Evolutionary conservation across 1,140 invertebrate species (phyloP).

Genomic region (Achroia grisella): DNA sequence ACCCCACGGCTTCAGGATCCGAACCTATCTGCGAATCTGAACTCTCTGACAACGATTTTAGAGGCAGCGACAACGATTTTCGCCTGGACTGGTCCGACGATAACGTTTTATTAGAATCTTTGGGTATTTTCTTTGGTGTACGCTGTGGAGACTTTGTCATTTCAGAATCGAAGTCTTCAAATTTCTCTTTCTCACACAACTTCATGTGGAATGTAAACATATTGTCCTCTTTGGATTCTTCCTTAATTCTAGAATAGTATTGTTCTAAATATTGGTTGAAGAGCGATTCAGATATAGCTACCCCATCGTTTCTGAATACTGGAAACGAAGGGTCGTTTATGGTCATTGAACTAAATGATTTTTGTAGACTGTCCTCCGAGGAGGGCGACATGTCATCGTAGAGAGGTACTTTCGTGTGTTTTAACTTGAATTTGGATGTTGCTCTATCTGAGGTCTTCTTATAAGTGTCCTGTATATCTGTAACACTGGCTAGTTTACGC

Average conservation of each 20-base stretch:
- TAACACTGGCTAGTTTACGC: conserved; percentile 64
- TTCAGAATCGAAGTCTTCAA: conserved; percentile 69
- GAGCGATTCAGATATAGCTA: conserved; percentile 80
- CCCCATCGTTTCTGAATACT: conserved; percentile 81
- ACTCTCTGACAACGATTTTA: conserved; percentile 78
- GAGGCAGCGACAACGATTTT: conserved; percentile 81
- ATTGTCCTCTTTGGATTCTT: conserved; percentile 68
- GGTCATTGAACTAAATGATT: conserved; percentile 73
- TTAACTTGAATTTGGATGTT: conserved; percentile 62
- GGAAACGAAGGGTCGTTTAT: conserved; percentile 86
- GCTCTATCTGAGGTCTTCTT: conserved; percentile 71
- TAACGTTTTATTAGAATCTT: conserved; percentile 48
- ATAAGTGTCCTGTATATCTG: conserved; percentile 74
- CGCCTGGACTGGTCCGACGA: conserved; percentile 67
- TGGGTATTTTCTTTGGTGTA: conserved; percentile 50
- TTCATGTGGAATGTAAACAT: conserved; percentile 66
- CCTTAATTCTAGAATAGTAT: conserved; percentile 73
- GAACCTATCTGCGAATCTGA: conserved; percentile 59
- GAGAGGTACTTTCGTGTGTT: conserved; percentile 55
- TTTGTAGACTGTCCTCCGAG: conserved; percentile 52
- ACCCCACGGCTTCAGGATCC: conserved; percentile 54
- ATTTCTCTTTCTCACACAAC: conserved; percentile 54
- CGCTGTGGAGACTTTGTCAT: conserved; percentile 54
- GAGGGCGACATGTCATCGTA: conserved; percentile 47
- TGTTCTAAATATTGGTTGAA: conserved; percentile 80